Evolutionary conservation across 2,113 vertebrate genomes (phyloP), one percentile per base, ranked within the genome.

Genomic region (Osmerus eperlanus): DNA sequence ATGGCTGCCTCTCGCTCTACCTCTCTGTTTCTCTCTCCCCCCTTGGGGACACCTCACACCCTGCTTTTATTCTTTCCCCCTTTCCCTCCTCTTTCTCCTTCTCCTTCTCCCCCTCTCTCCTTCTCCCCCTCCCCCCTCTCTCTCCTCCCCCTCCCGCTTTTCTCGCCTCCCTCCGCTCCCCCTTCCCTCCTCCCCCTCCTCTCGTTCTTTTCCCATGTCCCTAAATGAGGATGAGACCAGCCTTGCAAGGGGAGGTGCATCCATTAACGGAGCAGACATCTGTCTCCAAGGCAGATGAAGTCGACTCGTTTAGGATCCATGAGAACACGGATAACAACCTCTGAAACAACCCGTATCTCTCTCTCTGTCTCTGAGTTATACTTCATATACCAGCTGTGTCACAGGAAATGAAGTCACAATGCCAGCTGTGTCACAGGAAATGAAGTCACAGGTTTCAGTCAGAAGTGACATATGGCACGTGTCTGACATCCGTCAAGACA

Each of bases 261-360:
- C 68, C 54, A n/a, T 86, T 86, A 82, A 70, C 36, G 64, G 77
- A 58, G 52, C 3, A 72, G 71, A 71, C 71, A 47, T 83, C 82
- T 74, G 78, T 81, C 62, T 76, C 77, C 51, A 65, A 62, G 65
- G 59, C 66, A 52, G 74, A 81, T 61, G 12, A n/a, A 58, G 75
- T 62, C 67, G 65, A 67, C 55, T 28, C 51, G 82, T 87, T 83
- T 78, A 71, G 77, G 77, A 80, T 83, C 83, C 65, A 81, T 85
- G 82, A 83, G 23, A 73, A 76, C 73, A 70, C 78, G 77, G 79
- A 76, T 75, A 76, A 74, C 59, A 61, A 77, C 75, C 73, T 82
- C 77, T 59, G 5, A 76, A 83, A 51, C 41, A 67, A 68, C 19
- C 60, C 66, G 59, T 76, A 73, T 84, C 82, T 36, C 7, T 36